Conservation (phyloP, 2,888 invertebrate genomes). For the Harpalus rubripes region DNA sequence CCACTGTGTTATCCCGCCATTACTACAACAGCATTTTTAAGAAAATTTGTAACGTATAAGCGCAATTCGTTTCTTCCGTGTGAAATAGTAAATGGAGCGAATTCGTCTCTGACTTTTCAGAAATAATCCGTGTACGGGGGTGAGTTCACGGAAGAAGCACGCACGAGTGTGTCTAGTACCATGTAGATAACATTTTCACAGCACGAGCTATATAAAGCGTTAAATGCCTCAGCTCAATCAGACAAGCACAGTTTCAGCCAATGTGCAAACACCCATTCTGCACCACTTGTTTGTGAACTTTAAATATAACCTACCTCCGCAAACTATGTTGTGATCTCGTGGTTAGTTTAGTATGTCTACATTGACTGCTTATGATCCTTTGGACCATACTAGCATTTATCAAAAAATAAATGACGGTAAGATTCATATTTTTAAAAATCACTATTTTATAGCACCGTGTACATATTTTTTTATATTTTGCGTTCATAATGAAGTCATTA, state of each 20-base stretch:
- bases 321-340: not conserved
- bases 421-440: not conserved
- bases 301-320: not conserved
- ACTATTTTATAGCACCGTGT: too few species aligned
- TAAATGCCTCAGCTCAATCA: constrained; percentile 58
- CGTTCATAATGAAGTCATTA: too few species aligned
- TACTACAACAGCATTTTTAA: too few species aligned
- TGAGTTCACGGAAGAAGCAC: constrained; percentile 55
- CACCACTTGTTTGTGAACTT: not conserved
- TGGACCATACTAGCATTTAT: constrained; percentile 83
- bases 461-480: too few species aligned
- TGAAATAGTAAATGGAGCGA: constrained; percentile 15
- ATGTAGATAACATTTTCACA: constrained; percentile 64
- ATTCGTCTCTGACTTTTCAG: constrained; percentile 58
- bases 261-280: constrained; percentile 26
- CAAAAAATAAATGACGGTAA: constrained; percentile 80
- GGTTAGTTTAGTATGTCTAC: constrained; percentile 42
- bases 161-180: constrained; percentile 63
- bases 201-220: constrained; percentile 61
- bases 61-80: not conserved
- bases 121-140: constrained; percentile 35
- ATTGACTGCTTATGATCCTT: constrained; percentile 73
- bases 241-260: constrained; percentile 47
- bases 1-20: too few species aligned
- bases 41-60: too few species aligned